These are phyloP conservation scores for Aldrovandia affinis DNA, from an alignment of 2,797 vertebrate species.

Conservation along the genomic window DNA sequence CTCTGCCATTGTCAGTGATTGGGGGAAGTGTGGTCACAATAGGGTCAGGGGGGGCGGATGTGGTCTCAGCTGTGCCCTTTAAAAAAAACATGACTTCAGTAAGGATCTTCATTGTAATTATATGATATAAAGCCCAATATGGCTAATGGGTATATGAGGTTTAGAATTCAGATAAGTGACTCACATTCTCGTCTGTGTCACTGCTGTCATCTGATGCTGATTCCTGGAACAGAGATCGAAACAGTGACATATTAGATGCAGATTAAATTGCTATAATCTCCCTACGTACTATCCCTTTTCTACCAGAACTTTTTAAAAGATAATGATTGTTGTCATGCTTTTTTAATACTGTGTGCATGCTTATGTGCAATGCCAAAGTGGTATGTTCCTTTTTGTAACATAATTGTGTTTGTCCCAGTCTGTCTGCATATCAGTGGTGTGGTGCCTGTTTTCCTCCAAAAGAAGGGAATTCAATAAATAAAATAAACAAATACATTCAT, in stretches of 20 bases:
- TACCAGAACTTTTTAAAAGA: no score
- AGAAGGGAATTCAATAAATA: no score
- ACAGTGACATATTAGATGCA: not conserved
- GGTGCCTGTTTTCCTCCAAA: no score
- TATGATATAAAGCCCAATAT: no score
- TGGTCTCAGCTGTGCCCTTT: conserved; percentile 55
- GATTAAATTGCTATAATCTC: no score
- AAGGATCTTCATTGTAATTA: not conserved
- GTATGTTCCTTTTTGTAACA: conserved; percentile 2
- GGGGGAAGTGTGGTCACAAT: conserved; percentile 54
- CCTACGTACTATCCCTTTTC: no score
- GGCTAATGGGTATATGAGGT: no score
- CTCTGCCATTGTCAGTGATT: conserved; percentile 61
- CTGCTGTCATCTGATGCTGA: conserved; percentile 47
- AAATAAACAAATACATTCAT: no score
- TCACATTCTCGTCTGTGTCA: conserved; percentile 61
- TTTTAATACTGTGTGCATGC: not conserved
- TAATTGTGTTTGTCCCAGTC: no score
- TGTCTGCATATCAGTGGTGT: no score
- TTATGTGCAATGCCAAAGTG: conserved; percentile 41
- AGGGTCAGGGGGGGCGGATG: conserved; percentile 43
- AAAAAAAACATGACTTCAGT: not conserved
- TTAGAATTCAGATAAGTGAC: conserved; percentile 39
- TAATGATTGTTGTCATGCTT: no score
- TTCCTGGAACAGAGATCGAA: conserved; percentile 22